Percentiles rank a stretch among this genome's conserved stretches.
Conservation (phyloP, 2,888 invertebrate genomes). For the Venusia cambrica region DNA sequence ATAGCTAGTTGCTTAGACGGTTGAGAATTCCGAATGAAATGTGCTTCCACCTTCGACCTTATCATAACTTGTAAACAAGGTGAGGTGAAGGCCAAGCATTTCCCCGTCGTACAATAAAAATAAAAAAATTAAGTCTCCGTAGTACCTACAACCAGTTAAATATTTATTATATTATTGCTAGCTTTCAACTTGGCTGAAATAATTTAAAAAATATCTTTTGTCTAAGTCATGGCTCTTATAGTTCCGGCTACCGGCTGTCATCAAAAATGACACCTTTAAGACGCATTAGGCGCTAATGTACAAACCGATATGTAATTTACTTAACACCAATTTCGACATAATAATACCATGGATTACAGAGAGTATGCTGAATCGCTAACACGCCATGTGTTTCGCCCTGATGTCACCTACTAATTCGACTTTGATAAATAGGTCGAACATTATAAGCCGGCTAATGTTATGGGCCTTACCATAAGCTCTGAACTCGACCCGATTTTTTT, state of each 20-base stretch:
- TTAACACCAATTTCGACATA: conserved; percentile 66
- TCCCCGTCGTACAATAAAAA: no score
- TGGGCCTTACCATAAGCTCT: conserved; percentile 23
- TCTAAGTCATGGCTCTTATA: neutral
- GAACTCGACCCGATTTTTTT: conserved; percentile 4
- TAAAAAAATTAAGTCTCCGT: no score
- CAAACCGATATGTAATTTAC: conserved; percentile 59
- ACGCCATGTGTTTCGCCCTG: conserved; percentile 67
- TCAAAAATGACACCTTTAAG: conserved; percentile 16
- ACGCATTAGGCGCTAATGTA: conserved; percentile 35
- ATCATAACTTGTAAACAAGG: no score
- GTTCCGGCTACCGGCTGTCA: conserved; percentile 10
- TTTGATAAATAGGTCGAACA: conserved; percentile 68
- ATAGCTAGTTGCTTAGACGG: no score
- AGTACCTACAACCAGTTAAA: no score
- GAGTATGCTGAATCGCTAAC: conserved; percentile 44
- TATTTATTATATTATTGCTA: no score
- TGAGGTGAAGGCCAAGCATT: no score
- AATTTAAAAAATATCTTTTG: neutral
- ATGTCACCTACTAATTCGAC: conserved; percentile 70
- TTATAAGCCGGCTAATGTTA: conserved; percentile 48
- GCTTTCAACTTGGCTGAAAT: no score
- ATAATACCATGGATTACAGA: conserved; percentile 51
- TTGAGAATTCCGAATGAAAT: no score
- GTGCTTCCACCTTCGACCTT: no score